Evolutionary conservation across 2,888 invertebrate species (phyloP).

Genomic region (Stenodema calcarata): DNA sequence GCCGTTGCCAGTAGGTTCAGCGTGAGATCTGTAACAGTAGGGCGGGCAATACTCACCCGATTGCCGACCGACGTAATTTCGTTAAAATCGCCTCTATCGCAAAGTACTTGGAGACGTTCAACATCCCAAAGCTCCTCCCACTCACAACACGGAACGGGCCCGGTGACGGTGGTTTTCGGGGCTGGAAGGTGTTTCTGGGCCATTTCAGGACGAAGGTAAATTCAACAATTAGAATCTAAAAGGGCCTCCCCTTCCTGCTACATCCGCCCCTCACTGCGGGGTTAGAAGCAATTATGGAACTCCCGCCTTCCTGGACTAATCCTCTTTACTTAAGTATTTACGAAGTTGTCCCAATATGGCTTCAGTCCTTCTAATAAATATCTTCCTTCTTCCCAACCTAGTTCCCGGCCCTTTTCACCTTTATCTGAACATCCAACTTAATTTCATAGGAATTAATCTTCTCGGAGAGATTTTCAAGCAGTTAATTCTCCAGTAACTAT

Average conservation of each 20-base stretch:
- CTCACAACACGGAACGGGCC: neutral
- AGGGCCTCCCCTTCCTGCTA: neutral
- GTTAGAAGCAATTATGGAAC: slow-evolving; percentile 2
- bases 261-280: neutral
- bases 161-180: neutral
- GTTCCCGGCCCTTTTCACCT: neutral
- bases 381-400: neutral
- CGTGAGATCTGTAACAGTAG: neutral
- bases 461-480: neutral
- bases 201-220: slow-evolving; percentile 9
- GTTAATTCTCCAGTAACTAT: neutral
- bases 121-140: neutral
- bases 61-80: neutral
- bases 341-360: slow-evolving; percentile 13
- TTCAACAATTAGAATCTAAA: slow-evolving; percentile 26
- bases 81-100: neutral
- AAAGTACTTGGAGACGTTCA: neutral
- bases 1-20: neutral
- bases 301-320: slow-evolving; percentile 10
- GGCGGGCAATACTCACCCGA: neutral
- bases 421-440: neutral
- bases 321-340: slow-evolving; percentile 23
- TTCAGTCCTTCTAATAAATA: neutral
- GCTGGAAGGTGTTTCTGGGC: neutral
- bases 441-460: neutral